Evolutionary conservation across 92 coral and sea anemone species (phyloP).

Genomic region (Heliopora coerulea): DNA sequence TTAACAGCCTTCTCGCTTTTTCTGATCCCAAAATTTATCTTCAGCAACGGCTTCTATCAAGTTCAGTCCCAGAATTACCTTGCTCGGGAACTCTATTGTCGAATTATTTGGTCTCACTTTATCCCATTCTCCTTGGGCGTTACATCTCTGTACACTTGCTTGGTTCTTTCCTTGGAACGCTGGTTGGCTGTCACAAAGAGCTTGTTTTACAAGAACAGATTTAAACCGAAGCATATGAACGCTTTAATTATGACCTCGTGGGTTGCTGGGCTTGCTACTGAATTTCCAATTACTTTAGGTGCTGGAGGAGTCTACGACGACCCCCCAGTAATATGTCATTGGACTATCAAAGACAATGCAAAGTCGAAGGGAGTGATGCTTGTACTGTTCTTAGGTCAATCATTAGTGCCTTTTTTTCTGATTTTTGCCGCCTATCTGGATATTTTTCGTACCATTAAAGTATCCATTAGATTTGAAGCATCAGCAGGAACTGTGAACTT

Average conservation of each 20-base stretch:
- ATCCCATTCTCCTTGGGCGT: slow-evolving; percentile 5
- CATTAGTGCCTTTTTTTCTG: neutral
- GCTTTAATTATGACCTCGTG: slow-evolving; percentile 11
- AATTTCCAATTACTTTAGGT: neutral
- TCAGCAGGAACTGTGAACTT: neutral
- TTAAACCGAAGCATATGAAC: slow-evolving; percentile 10
- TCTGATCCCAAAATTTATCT: neutral
- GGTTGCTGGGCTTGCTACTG: neutral
- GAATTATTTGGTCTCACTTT: neutral
- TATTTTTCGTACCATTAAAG: neutral
- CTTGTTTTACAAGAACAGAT: neutral
- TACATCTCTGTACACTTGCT: slow-evolving; percentile 12
- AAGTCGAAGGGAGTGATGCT: neutral
- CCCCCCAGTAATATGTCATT: neutral
- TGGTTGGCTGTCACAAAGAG: slow-evolving; percentile 24
- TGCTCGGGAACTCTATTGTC: slow-evolving; percentile 9
- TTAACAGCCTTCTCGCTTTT: neutral
- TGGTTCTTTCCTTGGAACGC: slow-evolving; percentile 15
- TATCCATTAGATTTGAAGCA: neutral
- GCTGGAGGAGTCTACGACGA: neutral
- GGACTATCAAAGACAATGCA: neutral
- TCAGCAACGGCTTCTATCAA: neutral
- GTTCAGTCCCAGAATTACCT: neutral
- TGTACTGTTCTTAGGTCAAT: neutral
- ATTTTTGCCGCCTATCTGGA: neutral